These are phyloP conservation scores for Prolemur simus DNA, from an alignment of 2,113 vertebrate genomes.

Conservation along the genomic window DNA sequence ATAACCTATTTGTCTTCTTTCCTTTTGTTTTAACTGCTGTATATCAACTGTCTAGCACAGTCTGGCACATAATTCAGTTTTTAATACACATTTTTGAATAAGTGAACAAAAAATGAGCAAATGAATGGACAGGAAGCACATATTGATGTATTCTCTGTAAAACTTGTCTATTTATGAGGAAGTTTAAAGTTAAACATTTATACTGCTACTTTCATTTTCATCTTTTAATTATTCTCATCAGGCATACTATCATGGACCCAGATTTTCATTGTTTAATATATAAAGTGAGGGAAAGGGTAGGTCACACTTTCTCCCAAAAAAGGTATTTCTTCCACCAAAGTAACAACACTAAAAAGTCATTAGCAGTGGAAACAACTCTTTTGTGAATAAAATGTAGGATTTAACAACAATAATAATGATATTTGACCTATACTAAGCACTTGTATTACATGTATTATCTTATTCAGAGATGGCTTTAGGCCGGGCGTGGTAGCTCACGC, in stretches of 20 bases:
- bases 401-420: background rate
- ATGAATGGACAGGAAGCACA: background rate
- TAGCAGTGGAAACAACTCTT: background rate
- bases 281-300: background rate
- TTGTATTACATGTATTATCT: background rate
- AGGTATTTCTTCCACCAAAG: background rate
- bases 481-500: no score
- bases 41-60: background rate
- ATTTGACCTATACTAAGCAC: background rate
- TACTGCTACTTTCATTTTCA: background rate
- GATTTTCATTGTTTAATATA: background rate
- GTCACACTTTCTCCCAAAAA: background rate
- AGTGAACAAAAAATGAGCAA: background rate
- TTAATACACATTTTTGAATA: background rate
- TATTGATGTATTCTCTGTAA: background rate
- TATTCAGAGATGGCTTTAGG: background rate
- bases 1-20: background rate
- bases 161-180: background rate
- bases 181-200: background rate
- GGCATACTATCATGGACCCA: background rate
- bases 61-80: background rate
- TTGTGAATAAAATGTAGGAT: background rate
- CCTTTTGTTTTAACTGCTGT: background rate
- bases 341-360: background rate
- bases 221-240: background rate